Evolutionary conservation across 2,797 vertebrate species (phyloP), one percentile per base, ranked within the genome.

Genomic region (Periophthalmus magnuspinnatus): DNA sequence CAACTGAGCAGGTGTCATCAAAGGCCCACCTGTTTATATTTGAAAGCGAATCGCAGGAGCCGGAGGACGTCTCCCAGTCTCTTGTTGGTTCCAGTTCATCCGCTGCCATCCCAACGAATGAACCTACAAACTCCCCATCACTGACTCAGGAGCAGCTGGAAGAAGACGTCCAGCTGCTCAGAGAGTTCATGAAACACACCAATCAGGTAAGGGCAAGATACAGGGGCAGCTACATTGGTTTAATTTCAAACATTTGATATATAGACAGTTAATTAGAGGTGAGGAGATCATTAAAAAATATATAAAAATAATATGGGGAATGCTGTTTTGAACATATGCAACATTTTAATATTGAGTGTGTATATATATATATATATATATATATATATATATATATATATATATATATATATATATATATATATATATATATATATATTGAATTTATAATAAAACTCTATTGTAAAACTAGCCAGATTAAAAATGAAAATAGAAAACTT

Each of bases 181-280:
- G 74, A 54, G 79, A 80, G 5, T 86, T 98, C 66, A 96, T 97
- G 94, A 83, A 82, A 19, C 86, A 94, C 72, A 94, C 95, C 1
- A 76, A 89, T 16, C 81, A 94, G 82, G 91, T 89, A n/a, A 76
- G 60, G 2, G 16, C 11, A 45, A 41, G 19, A 69, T 41, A 19
- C 41, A 33, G 55, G 54, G 10, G 10, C 10, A 22, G 48, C n/a
- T 0, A 48, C 7, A 19, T 50, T 19, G 48, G 19, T 52, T 54
- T 11, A 54, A 22, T 7, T 54, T 4, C 2, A 52, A 10, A 36
- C 5, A 38, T 38, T 38, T 41, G n/a, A 21, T 52, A 19, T 19
- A 9, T 54, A 11, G n/a, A 10, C 9, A 54, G 3, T 22, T n/a
- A n/a, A n/a, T n/a, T 14, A 3, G 38, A 13, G 11, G 38, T 41